A percentile compares a stretch with the other conserved stretches of the same genome.
These are phyloP conservation scores for Coluber constrictor DNA, from an alignment of 2,797 vertebrate genomes.

Conservation along the genomic window DNA sequence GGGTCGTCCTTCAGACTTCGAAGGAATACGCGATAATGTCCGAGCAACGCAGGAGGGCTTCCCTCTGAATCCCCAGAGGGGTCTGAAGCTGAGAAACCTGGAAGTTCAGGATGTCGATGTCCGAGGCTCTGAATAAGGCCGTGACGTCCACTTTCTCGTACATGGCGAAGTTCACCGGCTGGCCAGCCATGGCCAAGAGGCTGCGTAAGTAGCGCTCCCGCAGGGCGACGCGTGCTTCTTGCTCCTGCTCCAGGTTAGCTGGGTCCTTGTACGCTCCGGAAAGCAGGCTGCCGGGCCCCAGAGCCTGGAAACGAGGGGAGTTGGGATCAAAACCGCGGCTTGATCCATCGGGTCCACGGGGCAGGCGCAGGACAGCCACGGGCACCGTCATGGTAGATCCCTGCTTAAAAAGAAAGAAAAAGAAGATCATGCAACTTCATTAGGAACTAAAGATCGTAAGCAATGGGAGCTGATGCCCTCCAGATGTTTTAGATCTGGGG, in stretches of 20 bases:
- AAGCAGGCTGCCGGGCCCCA: conserved; percentile 65
- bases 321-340: conserved; percentile 83
- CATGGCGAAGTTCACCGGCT: conserved; percentile 75
- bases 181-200: conserved; percentile 75
- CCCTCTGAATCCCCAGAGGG: conserved; percentile 84
- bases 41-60: conserved; percentile 81
- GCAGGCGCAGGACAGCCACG: conserved; percentile 78
- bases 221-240: conserved; percentile 71
- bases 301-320: conserved; percentile 72
- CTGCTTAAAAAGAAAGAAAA: conserved; percentile 12
- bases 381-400: conserved; percentile 58
- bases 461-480: neutral
- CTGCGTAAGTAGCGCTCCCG: conserved; percentile 82
- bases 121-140: conserved; percentile 79
- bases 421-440: neutral
- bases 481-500: neutral
- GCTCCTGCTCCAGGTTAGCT: conserved; percentile 62
- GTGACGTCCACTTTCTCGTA: conserved; percentile 77
- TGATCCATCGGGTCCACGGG: conserved; percentile 78
- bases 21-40: conserved; percentile 80
- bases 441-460: neutral
- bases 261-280: conserved; percentile 4
- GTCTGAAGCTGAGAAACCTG: conserved; percentile 86
- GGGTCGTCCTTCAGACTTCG: conserved; percentile 22
- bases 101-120: conserved; percentile 86